These are phyloP conservation scores for Ceryle rudis DNA, from an alignment of 2,797 vertebrate species.

Conservation along the genomic window DNA sequence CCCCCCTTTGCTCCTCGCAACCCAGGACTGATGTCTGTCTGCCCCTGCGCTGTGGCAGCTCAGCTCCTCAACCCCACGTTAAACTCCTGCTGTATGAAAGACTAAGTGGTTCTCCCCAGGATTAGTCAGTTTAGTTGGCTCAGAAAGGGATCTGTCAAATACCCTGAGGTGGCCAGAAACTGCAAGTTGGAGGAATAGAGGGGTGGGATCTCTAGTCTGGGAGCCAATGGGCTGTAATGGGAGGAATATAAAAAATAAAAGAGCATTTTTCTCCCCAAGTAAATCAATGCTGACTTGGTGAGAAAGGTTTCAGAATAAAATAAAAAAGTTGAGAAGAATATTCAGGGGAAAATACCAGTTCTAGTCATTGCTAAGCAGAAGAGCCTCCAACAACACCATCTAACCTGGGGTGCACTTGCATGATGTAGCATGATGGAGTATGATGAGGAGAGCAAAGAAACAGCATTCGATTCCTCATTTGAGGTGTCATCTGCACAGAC, in stretches of 20 bases:
- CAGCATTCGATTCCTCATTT: background rate
- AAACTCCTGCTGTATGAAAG: background rate
- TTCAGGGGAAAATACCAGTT: background rate
- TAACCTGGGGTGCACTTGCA: too few relatives aligned
- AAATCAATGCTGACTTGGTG: background rate
- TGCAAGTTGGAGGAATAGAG: background rate
- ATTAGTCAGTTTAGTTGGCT: background rate
- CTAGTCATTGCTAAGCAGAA: background rate
- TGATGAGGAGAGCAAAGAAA: background rate
- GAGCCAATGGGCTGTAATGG: background rate
- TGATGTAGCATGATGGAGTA: too few relatives aligned
- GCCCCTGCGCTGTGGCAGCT: background rate
- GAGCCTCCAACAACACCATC: background rate
- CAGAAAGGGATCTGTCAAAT: background rate
- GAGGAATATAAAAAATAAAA: background rate
- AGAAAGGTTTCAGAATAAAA: background rate
- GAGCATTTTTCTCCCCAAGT: background rate
- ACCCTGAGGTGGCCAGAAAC: background rate
- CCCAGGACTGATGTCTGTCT: background rate
- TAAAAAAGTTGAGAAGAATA: background rate
- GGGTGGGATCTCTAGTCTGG: background rate
- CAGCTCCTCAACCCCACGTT: background rate
- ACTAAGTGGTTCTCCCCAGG: background rate
- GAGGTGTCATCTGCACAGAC: background rate
- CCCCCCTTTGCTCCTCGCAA: background rate